phyloP scores from a whole-genome alignment of 2,797 vertebrate species.

The Micropoecilia bifurca region DNA sequence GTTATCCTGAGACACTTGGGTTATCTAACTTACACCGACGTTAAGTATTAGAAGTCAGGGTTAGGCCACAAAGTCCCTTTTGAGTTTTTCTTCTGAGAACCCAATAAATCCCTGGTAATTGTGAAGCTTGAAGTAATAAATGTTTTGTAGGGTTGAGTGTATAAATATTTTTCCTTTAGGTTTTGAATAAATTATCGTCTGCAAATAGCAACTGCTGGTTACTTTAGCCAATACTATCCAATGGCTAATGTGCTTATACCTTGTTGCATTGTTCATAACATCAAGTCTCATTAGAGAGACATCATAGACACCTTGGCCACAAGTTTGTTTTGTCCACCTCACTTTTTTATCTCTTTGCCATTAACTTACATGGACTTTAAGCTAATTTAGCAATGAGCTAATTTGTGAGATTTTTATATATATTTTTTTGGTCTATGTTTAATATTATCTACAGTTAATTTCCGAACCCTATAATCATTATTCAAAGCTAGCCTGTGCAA shows the following conservation, averaged over 20 bases:
- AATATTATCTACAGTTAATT: not conserved
- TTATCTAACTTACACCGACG: not conserved
- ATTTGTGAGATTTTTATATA: not conserved
- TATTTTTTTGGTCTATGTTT: not conserved
- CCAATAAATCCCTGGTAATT: not conserved
- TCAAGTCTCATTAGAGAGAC: constrained; percentile 50
- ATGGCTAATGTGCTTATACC: not conserved
- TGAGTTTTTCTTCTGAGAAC: not conserved
- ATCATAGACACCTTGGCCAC: constrained; percentile 49
- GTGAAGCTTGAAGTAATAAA: not conserved
- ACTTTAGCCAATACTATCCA: not conserved
- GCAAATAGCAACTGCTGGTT: not conserved
- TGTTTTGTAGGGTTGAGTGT: not conserved
- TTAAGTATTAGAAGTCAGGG: not conserved
- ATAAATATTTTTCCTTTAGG: not conserved
- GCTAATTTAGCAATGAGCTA: not conserved
- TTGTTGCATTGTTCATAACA: constrained; percentile 29
- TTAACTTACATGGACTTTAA: too few relatives aligned
- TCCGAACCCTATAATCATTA: not conserved
- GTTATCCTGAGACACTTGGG: not conserved
- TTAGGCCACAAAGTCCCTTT: not conserved
- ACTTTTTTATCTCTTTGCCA: not conserved
- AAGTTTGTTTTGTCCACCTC: not conserved
- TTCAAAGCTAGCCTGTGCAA: not conserved
- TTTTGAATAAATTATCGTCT: not conserved